Conservation (phyloP, 1,140 invertebrate species). For the Glossosoma conforme region DNA sequence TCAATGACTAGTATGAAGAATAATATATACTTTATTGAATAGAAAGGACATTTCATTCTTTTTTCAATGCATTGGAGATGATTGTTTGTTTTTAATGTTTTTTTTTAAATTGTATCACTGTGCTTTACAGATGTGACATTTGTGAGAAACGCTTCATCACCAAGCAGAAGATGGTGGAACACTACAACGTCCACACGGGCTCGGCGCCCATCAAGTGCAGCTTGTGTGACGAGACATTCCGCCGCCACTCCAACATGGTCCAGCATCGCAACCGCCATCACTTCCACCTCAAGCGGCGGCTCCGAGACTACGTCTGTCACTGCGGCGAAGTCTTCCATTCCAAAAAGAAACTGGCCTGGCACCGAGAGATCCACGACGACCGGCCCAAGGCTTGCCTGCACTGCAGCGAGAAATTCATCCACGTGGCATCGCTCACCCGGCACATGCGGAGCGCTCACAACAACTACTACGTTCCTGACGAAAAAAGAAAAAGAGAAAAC, state of each 20-base stretch:
- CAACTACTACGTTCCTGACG: conserved; percentile 63
- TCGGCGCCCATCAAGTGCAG: conserved; percentile 75
- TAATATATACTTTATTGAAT: too few relatives aligned
- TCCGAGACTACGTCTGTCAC: conserved; percentile 67
- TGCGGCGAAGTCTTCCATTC: conserved; percentile 79
- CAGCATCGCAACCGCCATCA: conserved; percentile 74
- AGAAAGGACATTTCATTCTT: too few relatives aligned
- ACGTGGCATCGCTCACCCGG: conserved; percentile 72
- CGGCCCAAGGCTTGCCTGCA: conserved; percentile 78
- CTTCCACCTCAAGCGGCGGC: conserved; percentile 58
- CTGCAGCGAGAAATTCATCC: conserved; percentile 79
- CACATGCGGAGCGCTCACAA: conserved; percentile 80
- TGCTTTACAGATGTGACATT: conserved; percentile 57
- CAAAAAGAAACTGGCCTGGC: conserved; percentile 76
- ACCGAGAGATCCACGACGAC: conserved; percentile 76
- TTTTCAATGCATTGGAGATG: too few relatives aligned
- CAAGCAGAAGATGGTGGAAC: conserved; percentile 70
- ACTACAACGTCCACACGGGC: conserved; percentile 76
- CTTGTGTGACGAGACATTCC: conserved; percentile 76
- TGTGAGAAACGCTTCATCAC: conserved; percentile 80
- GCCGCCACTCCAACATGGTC: conserved; percentile 77
- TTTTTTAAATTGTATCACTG: too few relatives aligned
- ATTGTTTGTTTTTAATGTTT: too few relatives aligned
- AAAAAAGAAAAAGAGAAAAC: conserved; percentile 58
- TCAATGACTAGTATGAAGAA: too few relatives aligned